Percentiles rank a stretch among this genome's conserved stretches.
These are phyloP conservation scores for Montipora capitata DNA, from an alignment of 92 coral and sea anemone genomes.

Conservation along the genomic window DNA sequence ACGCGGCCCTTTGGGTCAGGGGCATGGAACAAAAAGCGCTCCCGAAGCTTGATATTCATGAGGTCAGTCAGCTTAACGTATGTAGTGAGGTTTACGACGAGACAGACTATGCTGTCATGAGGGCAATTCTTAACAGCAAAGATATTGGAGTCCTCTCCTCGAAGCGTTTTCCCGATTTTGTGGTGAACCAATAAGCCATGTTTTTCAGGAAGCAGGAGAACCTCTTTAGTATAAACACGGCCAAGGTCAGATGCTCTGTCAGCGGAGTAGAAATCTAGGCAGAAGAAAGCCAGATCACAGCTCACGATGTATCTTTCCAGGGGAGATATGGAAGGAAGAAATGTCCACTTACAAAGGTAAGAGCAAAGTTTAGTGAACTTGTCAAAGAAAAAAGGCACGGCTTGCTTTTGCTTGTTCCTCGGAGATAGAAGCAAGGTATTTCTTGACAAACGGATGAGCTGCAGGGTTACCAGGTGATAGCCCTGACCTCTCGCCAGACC, in stretches of 20 bases:
- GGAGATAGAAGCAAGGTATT: background rate
- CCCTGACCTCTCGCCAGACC: constrained; percentile 20
- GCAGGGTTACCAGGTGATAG: constrained; percentile 22
- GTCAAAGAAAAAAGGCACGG: background rate
- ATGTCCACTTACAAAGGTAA: background rate
- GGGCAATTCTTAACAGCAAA: background rate
- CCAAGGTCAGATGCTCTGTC: too few relatives aligned
- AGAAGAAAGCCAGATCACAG: too few relatives aligned
- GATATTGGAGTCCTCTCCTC: background rate
- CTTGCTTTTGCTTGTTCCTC: background rate
- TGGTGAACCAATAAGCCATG: background rate
- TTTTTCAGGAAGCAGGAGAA: background rate
- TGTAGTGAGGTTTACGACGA: too few relatives aligned
- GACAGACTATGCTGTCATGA: background rate
- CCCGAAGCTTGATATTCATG: too few relatives aligned
- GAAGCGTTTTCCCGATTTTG: background rate
- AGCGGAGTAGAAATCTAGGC: too few relatives aligned
- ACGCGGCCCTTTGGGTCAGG: too few relatives aligned
- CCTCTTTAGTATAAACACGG: too few relatives aligned
- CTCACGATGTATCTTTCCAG: background rate
- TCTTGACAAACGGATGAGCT: constrained; percentile 9
- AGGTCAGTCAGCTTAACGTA: too few relatives aligned
- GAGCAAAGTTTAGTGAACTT: background rate
- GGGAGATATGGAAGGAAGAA: background rate
- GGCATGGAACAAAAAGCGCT: too few relatives aligned